Evolutionary conservation across 2,888 invertebrate species (phyloP), one percentile per base, ranked within the genome.

Genomic region (Megamerina dolium): DNA sequence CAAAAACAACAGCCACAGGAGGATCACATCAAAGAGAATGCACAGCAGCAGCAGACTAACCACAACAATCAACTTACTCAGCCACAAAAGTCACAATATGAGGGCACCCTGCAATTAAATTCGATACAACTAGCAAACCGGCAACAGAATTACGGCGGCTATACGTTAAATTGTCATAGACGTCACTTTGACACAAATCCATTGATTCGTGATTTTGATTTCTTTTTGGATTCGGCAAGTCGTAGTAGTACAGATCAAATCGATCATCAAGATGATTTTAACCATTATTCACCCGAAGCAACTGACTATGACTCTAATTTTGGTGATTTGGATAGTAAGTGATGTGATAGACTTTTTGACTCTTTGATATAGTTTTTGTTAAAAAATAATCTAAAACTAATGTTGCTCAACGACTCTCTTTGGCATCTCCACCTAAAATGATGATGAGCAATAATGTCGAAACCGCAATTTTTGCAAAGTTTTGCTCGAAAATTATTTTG

Each of bases 291-390:
- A 30, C 91, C 93, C 2, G 93, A 93, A 74, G 87, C 89, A 47
- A 94, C 93, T 40, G 92, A 93, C 70, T 92, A 90, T 68, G 93
- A 90, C 72, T 89, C 88, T 51, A 87, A 87, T 67, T 83, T 82
- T 62, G 82, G 82, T n/a, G 89, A 89, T 66, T 77, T 88, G 59
- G 90, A 90, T 68, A 92, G 88, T 63, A 46, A 93, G 93, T 73
- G 90, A 88, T 66, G n/a, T n/a, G n/a, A n/a, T n/a, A n/a, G n/a
- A n/a, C 92, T 89, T 70, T 87, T 87, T 51, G 85, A 86, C n/a
- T n/a, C n/a, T n/a, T n/a, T 16, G 88, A 88, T 68, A 77, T 87
- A 58, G 88, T 89, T 70, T 91, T 87, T 68, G 85, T n/a, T n/a
- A n/a, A n/a, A n/a, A n/a, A n/a, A n/a, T n/a, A n/a, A n/a, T n/a